Percentiles rank a stretch among this genome's conserved stretches.
phyloP scores from a whole-genome alignment of 2,113 vertebrate genomes.

The Eubucco bourcierii region DNA sequence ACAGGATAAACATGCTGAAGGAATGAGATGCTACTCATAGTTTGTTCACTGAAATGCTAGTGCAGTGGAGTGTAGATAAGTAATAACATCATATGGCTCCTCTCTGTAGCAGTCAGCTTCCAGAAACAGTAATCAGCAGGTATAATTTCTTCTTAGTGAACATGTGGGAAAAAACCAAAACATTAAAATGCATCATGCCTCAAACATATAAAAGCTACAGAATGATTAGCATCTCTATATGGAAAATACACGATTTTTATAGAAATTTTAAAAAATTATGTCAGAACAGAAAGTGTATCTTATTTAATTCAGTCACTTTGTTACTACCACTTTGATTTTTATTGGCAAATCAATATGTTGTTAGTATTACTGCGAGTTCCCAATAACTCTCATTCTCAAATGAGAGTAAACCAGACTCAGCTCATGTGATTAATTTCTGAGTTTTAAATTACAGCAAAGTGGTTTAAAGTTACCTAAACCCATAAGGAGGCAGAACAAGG shows the following conservation, averaged over 20 bases:
- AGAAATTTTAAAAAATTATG: background rate
- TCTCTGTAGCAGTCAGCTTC: background rate
- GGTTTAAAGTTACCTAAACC: background rate
- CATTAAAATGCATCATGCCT: background rate
- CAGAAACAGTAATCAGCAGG: slow-evolving; percentile 4
- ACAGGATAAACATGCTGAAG: background rate
- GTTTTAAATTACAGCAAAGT: background rate
- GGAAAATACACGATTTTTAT: background rate
- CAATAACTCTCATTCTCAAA: background rate
- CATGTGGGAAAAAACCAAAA: rapidly evolving
- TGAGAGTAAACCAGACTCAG: background rate
- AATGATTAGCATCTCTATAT: background rate
- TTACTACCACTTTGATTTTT: background rate
- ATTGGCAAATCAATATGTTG: background rate
- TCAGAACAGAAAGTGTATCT: background rate
- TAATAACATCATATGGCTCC: background rate
- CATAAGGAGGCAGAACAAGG: background rate
- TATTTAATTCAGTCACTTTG: background rate
- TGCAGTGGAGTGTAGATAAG: background rate
- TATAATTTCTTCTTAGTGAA: background rate
- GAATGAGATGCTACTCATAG: background rate
- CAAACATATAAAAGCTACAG: background rate
- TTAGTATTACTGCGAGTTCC: background rate
- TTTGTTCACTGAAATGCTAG: background rate
- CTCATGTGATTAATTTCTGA: background rate